Percentiles rank a stretch among this genome's conserved stretches.
Conservation (phyloP, 2,888 invertebrate species). For the Apotomis turbidana region DNA sequence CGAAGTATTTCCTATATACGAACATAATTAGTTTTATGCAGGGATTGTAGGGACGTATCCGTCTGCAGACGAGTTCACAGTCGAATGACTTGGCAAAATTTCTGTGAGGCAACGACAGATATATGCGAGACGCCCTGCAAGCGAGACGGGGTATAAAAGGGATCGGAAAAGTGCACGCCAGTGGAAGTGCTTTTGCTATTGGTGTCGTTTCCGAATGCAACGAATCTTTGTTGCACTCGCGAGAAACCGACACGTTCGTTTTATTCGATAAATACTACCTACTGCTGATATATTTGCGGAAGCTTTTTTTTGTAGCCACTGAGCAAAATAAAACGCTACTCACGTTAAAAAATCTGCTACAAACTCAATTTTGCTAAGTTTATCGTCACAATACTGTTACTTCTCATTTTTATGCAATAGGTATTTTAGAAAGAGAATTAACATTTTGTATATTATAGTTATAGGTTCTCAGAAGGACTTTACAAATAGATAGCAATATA, state of each 20-base stretch:
- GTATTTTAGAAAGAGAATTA: too few relatives aligned
- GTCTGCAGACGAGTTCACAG: conserved; percentile 57
- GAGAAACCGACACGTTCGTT: conserved; percentile 44
- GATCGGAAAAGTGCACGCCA: conserved; percentile 62
- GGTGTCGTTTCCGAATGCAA: conserved; percentile 63
- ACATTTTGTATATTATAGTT: not conserved
- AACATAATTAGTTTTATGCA: conserved; percentile 11
- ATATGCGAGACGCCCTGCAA: conserved; percentile 58
- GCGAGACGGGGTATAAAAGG: conserved; percentile 61
- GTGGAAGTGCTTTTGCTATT: conserved; percentile 67
- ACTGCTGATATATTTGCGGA: conserved; percentile 10
- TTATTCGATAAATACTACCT: conserved; percentile 38
- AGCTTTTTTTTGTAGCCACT: conserved; percentile 7
- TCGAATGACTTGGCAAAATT: conserved; percentile 66
- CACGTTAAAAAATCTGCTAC: not conserved
- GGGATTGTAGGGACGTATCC: conserved; percentile 48
- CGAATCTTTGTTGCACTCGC: conserved; percentile 48
- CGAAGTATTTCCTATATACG: not conserved
- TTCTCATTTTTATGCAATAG: too few relatives aligned
- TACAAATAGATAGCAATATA: not conserved
- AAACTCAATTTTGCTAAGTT: not conserved
- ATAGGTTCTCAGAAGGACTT: not conserved
- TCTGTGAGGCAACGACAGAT: conserved; percentile 57
- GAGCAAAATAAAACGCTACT: not conserved
- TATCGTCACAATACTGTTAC: not conserved